Conservation (phyloP, 2,888 invertebrate species). For the Cephus rjabovi region DNA sequence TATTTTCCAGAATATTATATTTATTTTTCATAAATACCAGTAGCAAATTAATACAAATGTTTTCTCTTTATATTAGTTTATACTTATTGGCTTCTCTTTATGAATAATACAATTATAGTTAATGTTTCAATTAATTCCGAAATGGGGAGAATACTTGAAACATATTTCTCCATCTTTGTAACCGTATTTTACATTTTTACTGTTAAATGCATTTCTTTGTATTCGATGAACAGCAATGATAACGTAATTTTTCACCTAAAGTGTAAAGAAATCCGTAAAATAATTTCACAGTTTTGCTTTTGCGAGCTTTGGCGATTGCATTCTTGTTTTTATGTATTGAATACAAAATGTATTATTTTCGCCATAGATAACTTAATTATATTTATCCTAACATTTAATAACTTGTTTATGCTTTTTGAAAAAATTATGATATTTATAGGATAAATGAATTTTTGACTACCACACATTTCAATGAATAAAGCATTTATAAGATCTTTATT, state of each 20-base stretch:
- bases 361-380: neutral
- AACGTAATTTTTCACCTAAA: neutral
- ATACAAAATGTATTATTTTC: neutral
- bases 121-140: neutral
- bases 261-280: constrained; percentile 14
- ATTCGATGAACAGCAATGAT: neutral
- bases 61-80: neutral
- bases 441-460: neutral
- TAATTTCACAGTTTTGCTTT: constrained; percentile 21
- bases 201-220: neutral
- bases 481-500: neutral
- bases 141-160: neutral
- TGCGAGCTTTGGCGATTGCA: constrained; percentile 9
- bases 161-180: neutral
- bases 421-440: neutral
- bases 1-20: constrained; percentile 15
- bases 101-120: neutral
- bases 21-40: constrained; percentile 34
- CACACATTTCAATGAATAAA: neutral
- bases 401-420: neutral
- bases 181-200: neutral
- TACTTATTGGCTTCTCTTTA: neutral
- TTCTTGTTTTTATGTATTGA: neutral
- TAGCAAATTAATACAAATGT: constrained; percentile 3
- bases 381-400: neutral